Base-by-base conservation (phyloP, 2,888 invertebrate genomes). In the Metopia argyrocephala region DNA sequence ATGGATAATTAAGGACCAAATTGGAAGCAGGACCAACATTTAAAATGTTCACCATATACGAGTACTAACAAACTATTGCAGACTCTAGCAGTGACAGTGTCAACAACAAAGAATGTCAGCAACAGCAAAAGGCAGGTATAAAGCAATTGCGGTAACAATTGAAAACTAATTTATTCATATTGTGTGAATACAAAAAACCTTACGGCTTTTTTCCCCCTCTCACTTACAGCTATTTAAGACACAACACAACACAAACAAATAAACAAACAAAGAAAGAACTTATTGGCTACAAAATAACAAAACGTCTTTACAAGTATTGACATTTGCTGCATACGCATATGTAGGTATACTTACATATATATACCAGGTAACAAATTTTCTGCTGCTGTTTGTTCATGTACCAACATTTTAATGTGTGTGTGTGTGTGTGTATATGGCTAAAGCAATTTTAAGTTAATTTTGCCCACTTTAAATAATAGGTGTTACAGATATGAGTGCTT, bases 71-170 rank as follows among this genome's bases (percentile, higher is more conserved):
- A 65, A 59, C 20, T 20, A 56, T 66, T 62, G 52, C 18, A 27
- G 28, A 18, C 70, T 61, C 38, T 80, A 76, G 54, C 80, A 78
- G 59, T 81, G 80, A 65, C 78, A 69, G 12, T 69, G 73, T 69
- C 66, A 71, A 46, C 18, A 66, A 18, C 57, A 45, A 70, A n/a
- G 12, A 54, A 57, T 46, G 56, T 23, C 61, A 70, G 12, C 46
- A 64, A 66, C 61, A 76, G n/a, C n/a, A n/a, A n/a, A n/a, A n/a
- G n/a, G n/a, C n/a, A n/a, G 57, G 57, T 27, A 59, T 57, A 76
- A 70, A 85, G 85, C 86, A 85, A 85, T 85, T 85, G 79, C 52
- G 70, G 74, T 76, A 64, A 66, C 66, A 73, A 80, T 68, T 76
- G 66, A 69, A 73, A 62, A 57, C 46, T 80, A 76, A 80, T 80